These are phyloP conservation scores for Octomys mimax DNA, from an alignment of 2,797 vertebrate genomes.

Conservation along the genomic window DNA sequence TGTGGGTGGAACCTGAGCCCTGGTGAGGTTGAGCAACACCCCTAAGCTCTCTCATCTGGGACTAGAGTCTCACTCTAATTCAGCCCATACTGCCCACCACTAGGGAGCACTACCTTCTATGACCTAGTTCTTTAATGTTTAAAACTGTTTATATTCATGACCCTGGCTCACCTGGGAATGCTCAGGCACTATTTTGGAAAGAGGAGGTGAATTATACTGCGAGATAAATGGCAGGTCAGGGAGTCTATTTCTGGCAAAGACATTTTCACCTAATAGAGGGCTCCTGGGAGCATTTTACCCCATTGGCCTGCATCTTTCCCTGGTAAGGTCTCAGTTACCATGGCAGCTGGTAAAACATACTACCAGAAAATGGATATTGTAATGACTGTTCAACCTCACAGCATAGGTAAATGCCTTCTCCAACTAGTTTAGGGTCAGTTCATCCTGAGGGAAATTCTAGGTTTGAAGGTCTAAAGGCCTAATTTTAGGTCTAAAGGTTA, in stretches of 20 bases:
- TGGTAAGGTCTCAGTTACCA: neutral
- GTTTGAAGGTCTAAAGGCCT: neutral
- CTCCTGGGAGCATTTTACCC: neutral
- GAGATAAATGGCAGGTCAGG: neutral
- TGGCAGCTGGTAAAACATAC: neutral
- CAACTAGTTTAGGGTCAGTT: neutral
- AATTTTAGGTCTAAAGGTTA: neutral
- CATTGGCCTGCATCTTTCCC: neutral
- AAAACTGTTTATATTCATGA: neutral
- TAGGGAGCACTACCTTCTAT: neutral
- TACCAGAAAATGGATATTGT: neutral
- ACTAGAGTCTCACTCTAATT: neutral
- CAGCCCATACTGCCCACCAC: neutral
- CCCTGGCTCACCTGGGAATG: neutral
- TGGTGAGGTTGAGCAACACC: neutral
- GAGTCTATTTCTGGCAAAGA: neutral
- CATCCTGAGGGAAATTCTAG: neutral
- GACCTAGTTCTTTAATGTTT: neutral
- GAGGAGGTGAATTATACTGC: neutral
- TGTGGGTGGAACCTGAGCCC: neutral
- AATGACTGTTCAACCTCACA: conserved; percentile 1
- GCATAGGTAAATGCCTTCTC: neutral
- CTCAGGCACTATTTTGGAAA: conserved; percentile 4
- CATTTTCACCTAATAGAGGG: neutral
- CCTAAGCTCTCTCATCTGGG: neutral